phyloP scores from a whole-genome alignment of 2,113 vertebrate genomes.

The Callospermophilus lateralis region DNA sequence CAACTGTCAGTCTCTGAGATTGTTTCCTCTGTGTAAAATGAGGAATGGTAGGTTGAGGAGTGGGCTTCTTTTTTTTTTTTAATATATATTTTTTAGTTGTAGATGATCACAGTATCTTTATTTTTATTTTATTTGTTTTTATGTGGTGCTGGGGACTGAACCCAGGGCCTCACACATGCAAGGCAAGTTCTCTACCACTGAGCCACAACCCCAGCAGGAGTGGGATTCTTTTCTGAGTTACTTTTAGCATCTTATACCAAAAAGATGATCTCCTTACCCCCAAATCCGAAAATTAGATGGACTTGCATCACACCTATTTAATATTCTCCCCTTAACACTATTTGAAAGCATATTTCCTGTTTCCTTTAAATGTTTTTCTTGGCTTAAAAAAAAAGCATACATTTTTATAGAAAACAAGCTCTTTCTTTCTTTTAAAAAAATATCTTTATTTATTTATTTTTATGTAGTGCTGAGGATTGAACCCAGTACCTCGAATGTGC shows the following conservation, averaged over 20 bases:
- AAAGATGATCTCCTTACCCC: neutral
- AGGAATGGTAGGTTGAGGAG: neutral
- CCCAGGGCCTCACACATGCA: no score
- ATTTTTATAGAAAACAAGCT: neutral
- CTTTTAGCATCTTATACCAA: neutral
- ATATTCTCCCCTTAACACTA: neutral
- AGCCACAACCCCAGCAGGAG: neutral
- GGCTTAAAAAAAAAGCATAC: neutral
- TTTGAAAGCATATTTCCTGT: neutral
- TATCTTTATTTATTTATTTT: no score
- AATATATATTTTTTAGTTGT: no score
- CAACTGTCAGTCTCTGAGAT: neutral
- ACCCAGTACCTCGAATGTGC: no score
- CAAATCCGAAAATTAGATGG: neutral
- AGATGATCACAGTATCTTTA: no score
- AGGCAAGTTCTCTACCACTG: no score
- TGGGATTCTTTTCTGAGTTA: neutral
- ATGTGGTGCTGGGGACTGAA: no score
- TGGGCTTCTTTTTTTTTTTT: neutral
- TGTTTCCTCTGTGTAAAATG: neutral
- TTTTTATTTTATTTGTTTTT: no score
- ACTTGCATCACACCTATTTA: neutral
- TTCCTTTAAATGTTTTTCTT: neutral
- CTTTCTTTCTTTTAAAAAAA: neutral
- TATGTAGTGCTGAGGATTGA: no score